phyloP scores from a whole-genome alignment of 1,140 invertebrate species.

The Calosoma granatense region DNA sequence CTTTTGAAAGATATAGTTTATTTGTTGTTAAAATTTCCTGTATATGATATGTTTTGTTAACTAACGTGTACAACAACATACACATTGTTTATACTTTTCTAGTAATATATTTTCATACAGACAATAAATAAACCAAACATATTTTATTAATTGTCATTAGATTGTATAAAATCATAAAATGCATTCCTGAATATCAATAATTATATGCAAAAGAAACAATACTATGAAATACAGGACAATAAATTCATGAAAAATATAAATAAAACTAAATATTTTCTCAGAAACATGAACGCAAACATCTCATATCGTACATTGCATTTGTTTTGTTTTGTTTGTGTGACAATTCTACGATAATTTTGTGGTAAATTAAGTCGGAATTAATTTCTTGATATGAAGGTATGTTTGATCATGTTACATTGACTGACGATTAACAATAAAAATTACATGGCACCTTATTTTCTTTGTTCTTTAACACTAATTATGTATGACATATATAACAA shows the following conservation, averaged over 20 bases:
- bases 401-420: neutral
- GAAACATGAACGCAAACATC: neutral
- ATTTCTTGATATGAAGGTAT: neutral
- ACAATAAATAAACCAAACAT: neutral
- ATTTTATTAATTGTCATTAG: neutral
- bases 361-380: neutral
- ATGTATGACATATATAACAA: conserved; percentile 4
- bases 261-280: neutral
- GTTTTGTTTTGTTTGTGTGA: neutral
- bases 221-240: too few species aligned
- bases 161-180: conserved; percentile 8
- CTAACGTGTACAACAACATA: too few species aligned
- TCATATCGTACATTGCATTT: neutral
- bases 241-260: neutral
- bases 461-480: neutral
- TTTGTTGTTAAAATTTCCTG: neutral
- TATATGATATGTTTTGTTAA: too few species aligned
- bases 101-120: conserved; percentile 8
- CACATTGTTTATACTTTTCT: conserved; percentile 2
- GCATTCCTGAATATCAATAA: conserved; percentile 4
- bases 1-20: neutral
- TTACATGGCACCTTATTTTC: conserved; percentile 1
- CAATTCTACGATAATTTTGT: too few species aligned
- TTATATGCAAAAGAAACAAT: neutral
- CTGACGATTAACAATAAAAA: neutral